Conservation (phyloP, 2,113 vertebrate species). For the Cavia aperea region DNA sequence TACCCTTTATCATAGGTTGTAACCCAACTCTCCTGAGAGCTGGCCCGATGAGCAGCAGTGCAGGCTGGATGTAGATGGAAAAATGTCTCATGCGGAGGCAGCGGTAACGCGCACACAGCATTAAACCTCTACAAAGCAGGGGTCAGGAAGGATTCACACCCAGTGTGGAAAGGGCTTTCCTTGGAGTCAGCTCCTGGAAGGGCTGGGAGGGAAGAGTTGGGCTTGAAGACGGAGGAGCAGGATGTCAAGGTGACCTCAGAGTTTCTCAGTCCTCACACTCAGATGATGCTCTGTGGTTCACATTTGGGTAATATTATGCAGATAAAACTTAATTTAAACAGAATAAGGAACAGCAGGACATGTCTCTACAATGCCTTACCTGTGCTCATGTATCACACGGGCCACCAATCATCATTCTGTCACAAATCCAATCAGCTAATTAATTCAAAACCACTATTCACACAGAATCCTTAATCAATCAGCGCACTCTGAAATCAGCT, state of each 20-base stretch:
- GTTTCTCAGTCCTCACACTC: not conserved
- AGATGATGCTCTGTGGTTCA: not conserved
- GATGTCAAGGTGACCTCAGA: not conserved
- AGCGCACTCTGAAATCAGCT: not conserved
- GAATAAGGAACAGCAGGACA: not conserved
- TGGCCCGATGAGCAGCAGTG: not conserved
- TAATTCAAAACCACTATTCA: not conserved
- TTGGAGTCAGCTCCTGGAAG: not conserved
- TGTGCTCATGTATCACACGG: not conserved
- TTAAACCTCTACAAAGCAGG: no score
- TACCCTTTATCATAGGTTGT: fast-evolving
- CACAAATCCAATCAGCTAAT: not conserved
- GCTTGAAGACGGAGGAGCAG: not conserved
- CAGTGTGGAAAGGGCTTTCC: not conserved
- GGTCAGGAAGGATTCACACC: not conserved
- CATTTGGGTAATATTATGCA: not conserved
- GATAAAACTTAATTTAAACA: not conserved
- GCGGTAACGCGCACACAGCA: no score
- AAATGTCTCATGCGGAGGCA: not conserved
- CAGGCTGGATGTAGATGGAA: not conserved
- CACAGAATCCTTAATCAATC: not conserved
- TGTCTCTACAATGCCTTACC: not conserved
- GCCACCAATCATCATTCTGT: not conserved
- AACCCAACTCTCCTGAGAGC: not conserved
- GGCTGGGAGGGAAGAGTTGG: no score